Evolutionary conservation across 1,140 invertebrate species (phyloP).

Genomic region (Globodera ellingtonae): DNA sequence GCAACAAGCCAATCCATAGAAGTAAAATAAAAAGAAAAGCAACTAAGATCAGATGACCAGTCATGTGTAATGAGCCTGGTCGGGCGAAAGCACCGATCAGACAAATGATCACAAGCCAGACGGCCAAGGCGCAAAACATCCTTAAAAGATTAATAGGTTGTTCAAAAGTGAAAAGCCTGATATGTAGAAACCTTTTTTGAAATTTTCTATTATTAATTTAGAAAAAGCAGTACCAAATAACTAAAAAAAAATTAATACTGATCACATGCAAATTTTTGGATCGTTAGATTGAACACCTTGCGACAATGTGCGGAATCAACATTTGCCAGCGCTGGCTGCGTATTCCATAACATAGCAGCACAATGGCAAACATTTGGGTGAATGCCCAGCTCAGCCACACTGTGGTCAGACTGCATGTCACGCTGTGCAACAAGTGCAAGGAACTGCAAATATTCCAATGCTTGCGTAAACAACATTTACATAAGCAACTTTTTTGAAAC

Average conservation of each 20-base stretch:
- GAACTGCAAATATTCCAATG: conserved; percentile 8
- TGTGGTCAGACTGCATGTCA: conserved; percentile 37
- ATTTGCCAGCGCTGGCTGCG: conserved; percentile 39
- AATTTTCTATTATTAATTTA: too few relatives aligned
- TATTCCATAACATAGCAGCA: conserved; percentile 45
- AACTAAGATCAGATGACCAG: conserved; percentile 8
- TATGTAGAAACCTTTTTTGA: too few relatives aligned
- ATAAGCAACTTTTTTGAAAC: too few relatives aligned
- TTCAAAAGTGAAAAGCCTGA: not conserved
- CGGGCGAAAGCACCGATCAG: conserved; percentile 11
- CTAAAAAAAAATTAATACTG: too few relatives aligned
- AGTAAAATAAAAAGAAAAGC: conserved; percentile 9
- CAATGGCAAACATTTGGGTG: conserved; percentile 39
- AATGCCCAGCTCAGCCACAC: conserved; percentile 46
- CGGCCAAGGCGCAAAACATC: conserved; percentile 12
- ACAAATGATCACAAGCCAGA: conserved; percentile 25
- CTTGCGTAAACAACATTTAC: too few relatives aligned
- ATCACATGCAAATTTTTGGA: too few relatives aligned
- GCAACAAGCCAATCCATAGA: conserved; percentile 21
- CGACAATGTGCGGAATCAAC: conserved; percentile 47
- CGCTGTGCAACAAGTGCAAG: conserved; percentile 18
- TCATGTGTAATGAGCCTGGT: conserved; percentile 3
- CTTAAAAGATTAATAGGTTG: conserved; percentile 4
- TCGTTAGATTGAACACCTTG: conserved; percentile 35
- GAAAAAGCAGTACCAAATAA: too few relatives aligned